Conservation (phyloP, 2,888 invertebrate genomes). For the Phyllotreta cruciferae region DNA sequence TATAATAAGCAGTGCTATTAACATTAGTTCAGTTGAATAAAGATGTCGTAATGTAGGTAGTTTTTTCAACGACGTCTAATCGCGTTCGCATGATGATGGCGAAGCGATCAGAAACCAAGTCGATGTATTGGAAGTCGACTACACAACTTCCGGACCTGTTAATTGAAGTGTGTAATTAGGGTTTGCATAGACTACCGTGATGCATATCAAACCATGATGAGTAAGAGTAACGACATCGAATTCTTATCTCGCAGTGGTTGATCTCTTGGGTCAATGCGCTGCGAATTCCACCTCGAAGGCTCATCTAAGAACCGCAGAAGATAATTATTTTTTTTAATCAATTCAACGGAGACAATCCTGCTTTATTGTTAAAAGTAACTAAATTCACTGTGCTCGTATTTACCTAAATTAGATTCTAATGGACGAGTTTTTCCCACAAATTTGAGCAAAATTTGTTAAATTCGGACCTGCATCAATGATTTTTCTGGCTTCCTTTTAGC, state of each 20-base stretch:
- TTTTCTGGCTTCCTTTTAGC: neutral
- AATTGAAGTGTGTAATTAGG: conserved; percentile 53
- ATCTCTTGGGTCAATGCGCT: conserved; percentile 49
- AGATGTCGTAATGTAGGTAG: neutral
- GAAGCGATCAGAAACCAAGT: conserved; percentile 18
- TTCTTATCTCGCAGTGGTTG: conserved; percentile 42
- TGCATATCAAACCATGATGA: conserved; percentile 49
- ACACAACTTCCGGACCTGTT: conserved; percentile 45
- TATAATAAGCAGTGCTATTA: too few relatives aligned
- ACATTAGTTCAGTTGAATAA: too few relatives aligned
- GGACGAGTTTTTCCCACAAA: too few relatives aligned
- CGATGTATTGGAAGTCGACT: conserved; percentile 13
- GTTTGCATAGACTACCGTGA: conserved; percentile 51
- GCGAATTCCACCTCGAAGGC: conserved; percentile 36
- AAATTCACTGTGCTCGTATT: too few relatives aligned
- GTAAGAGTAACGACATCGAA: conserved; percentile 8
- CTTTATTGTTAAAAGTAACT: too few relatives aligned
- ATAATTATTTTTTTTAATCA: conserved; percentile 28
- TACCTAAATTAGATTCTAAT: too few relatives aligned
- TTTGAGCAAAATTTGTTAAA: too few relatives aligned
- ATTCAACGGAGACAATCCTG: conserved; percentile 15
- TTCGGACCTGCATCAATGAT: too few relatives aligned
- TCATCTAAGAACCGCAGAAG: conserved; percentile 27
- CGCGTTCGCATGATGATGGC: conserved; percentile 12
- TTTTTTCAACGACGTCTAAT: conserved; percentile 9